Conservation (phyloP, 2,797 vertebrate species). For the Eulemur coronatus region DNA sequence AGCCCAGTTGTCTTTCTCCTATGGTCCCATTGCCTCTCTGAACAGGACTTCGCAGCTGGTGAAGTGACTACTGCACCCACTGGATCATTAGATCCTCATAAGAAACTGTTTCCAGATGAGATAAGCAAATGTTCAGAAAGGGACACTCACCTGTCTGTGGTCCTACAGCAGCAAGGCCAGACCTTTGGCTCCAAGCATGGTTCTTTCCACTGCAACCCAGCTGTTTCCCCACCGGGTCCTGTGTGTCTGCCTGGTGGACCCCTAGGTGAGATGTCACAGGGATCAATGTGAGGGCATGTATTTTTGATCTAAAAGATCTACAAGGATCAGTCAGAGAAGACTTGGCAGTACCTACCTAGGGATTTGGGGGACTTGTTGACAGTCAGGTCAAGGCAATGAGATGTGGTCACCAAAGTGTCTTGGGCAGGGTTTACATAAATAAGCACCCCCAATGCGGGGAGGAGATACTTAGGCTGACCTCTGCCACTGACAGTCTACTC, state of each 20-base stretch:
- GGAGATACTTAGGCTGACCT: background rate
- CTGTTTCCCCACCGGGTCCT: background rate
- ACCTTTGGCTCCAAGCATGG: background rate
- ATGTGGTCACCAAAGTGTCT: background rate
- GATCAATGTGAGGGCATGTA: background rate
- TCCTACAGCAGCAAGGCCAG: background rate
- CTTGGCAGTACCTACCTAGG: background rate
- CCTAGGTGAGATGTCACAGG: background rate
- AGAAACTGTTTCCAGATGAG: background rate
- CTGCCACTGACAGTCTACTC: background rate
- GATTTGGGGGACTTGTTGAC: background rate
- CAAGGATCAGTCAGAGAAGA: background rate
- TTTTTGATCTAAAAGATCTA: background rate
- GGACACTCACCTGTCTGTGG: background rate
- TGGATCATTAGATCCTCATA: background rate
- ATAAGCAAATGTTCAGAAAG: background rate
- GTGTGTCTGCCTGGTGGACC: background rate
- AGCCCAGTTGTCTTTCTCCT: background rate
- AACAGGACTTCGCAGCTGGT: background rate
- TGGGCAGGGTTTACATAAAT: background rate
- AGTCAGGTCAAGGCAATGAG: background rate
- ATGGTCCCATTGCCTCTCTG: background rate
- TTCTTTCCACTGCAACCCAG: background rate
- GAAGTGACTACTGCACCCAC: background rate
- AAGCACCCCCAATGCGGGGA: background rate